These are phyloP conservation scores for Oncorhynchus masou DNA, from an alignment of 2,113 vertebrate genomes.

Conservation along the genomic window DNA sequence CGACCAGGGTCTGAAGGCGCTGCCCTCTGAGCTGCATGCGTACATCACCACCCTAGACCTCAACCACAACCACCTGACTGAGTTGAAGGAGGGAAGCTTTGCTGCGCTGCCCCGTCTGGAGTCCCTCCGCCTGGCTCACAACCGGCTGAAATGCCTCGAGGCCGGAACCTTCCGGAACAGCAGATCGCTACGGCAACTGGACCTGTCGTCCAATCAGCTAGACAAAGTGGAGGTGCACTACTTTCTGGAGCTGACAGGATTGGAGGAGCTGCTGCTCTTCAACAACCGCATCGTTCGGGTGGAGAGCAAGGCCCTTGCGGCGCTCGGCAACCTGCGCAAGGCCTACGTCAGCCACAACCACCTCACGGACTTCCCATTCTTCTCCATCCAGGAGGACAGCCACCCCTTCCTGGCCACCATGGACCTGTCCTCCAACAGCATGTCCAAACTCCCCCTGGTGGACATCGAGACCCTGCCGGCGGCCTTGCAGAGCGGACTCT, in stretches of 20 bases:
- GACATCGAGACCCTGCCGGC: conserved; percentile 74
- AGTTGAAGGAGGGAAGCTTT: conserved; percentile 74
- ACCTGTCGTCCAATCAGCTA: conserved; percentile 90
- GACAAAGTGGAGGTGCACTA: conserved; percentile 71
- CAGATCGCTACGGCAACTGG: conserved; percentile 81
- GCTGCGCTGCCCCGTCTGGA: conserved; percentile 74
- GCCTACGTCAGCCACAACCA: conserved; percentile 92
- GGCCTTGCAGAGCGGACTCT: conserved; percentile 79
- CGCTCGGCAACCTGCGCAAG: conserved; percentile 77
- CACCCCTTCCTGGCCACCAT: conserved; percentile 79
- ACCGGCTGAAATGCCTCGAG: conserved; percentile 73
- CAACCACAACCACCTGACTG: conserved; percentile 83
- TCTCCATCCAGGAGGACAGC: conserved; percentile 77
- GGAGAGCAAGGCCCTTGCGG: conserved; percentile 75
- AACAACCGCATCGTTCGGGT: conserved; percentile 84
- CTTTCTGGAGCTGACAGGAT: conserved; percentile 78
- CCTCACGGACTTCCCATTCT: conserved; percentile 88
- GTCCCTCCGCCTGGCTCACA: conserved; percentile 83
- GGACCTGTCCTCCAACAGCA: conserved; percentile 90
- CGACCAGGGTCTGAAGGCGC: conserved; percentile 65
- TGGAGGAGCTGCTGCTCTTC: conserved; percentile 90
- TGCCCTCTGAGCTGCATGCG: conserved; percentile 75
- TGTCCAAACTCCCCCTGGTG: conserved; percentile 81
- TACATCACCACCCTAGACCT: conserved; percentile 82
- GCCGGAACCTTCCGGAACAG: conserved; percentile 76